Evolutionary conservation across 2,797 vertebrate species (phyloP).

Genomic region (Notolabrus celidotus): DNA sequence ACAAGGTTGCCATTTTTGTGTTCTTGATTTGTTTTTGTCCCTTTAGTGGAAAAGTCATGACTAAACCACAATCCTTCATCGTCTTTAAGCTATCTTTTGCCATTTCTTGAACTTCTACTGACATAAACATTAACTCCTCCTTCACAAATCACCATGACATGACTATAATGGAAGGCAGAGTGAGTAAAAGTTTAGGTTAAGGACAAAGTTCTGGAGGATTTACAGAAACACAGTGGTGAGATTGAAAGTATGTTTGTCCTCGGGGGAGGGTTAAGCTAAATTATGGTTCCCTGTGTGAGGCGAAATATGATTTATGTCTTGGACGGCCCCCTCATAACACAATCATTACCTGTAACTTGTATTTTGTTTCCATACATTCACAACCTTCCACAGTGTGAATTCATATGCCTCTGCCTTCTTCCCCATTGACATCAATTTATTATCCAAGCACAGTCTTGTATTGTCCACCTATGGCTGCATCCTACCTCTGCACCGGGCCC

Average conservation of each 20-base stretch:
- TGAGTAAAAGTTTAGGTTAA: not conserved
- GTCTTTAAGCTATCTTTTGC: no score
- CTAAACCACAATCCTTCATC: no score
- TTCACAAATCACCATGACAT: no score
- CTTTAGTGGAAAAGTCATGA: no score
- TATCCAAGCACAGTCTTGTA: slow-evolving; percentile 33
- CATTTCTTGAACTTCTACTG: no score
- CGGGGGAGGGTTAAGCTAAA: not conserved
- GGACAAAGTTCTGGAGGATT: not conserved
- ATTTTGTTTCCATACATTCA: slow-evolving; percentile 42
- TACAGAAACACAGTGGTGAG: not conserved
- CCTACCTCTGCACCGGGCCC: slow-evolving; percentile 31
- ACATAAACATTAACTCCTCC: no score
- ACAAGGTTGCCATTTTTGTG: no score
- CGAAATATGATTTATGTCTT: slow-evolving; percentile 53
- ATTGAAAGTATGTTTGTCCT: not conserved
- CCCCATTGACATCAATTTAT: slow-evolving; percentile 52
- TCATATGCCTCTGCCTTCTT: slow-evolving; percentile 30
- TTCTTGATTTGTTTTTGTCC: no score
- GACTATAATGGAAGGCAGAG: no score
- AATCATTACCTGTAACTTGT: slow-evolving; percentile 54
- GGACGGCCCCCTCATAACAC: slow-evolving; percentile 32
- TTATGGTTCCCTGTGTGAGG: not conserved
- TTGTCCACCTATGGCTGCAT: slow-evolving; percentile 48
- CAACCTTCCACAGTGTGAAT: slow-evolving; percentile 22